These are phyloP conservation scores for Noctua janthe DNA, from an alignment of 2,888 invertebrate genomes.

Conservation along the genomic window DNA sequence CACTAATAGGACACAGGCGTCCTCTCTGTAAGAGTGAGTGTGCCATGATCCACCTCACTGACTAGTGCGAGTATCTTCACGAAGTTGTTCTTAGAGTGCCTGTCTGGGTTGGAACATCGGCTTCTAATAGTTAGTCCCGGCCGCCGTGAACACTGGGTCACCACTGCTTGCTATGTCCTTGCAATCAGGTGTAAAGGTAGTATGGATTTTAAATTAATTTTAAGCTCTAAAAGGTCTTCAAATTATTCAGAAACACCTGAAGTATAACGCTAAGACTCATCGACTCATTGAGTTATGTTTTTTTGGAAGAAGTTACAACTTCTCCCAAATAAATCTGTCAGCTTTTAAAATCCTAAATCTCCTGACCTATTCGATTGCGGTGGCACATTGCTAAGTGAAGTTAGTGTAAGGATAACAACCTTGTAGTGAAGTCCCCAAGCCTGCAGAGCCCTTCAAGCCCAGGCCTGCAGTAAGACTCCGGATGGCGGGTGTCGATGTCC, in stretches of 20 bases:
- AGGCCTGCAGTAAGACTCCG: constrained; percentile 90
- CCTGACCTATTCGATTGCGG: background rate
- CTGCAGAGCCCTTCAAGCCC: constrained; percentile 91
- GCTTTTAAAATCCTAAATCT: background rate
- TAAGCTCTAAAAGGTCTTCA: background rate
- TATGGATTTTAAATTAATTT: background rate
- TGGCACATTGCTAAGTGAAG: background rate
- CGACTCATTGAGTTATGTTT: background rate
- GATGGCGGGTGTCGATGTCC: constrained; percentile 91
- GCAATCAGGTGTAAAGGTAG: background rate
- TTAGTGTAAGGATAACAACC: constrained; percentile 67
- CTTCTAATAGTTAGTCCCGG: background rate
- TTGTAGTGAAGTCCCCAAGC: constrained; percentile 94
- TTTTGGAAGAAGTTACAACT: background rate
- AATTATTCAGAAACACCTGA: background rate
- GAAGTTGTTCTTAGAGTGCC: background rate
- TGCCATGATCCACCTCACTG: background rate
- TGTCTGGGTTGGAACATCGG: background rate
- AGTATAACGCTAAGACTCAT: background rate
- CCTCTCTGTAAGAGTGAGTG: background rate
- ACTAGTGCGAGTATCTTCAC: background rate
- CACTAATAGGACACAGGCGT: background rate
- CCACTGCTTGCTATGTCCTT: background rate
- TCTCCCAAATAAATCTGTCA: background rate
- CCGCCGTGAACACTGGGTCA: background rate